Conservation (phyloP, 2,888 invertebrate genomes). For the Beris chalybata region DNA sequence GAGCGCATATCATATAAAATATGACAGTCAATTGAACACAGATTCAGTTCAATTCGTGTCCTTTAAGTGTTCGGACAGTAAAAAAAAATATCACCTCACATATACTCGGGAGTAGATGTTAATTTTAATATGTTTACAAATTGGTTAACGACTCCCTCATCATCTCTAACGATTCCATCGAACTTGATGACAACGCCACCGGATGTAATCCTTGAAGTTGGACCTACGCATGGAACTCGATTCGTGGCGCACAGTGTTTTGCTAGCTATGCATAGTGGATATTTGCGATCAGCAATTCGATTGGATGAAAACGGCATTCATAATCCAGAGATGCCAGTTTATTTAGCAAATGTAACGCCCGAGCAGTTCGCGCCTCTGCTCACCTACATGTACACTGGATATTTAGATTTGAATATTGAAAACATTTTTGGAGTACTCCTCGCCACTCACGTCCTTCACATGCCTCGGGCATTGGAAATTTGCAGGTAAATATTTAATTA, state of each 20-base stretch:
- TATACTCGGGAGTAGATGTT: background rate
- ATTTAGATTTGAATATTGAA: conserved; percentile 67
- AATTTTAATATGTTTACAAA: conserved; percentile 53
- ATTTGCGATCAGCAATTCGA: conserved; percentile 67
- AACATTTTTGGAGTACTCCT: conserved; percentile 73
- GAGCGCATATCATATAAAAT: conserved; percentile 49
- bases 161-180: conserved; percentile 30
- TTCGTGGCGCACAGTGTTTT: conserved; percentile 70
- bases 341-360: conserved; percentile 61
- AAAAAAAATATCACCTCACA: background rate
- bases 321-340: conserved; percentile 49
- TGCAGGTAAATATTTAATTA: conserved; percentile 55
- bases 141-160: conserved; percentile 52
- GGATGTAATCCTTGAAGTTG: conserved; percentile 67
- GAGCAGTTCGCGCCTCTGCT: conserved; percentile 69
- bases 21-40: conserved; percentile 47
- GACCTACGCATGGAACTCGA: conserved; percentile 63
- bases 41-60: conserved; percentile 54
- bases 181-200: conserved; percentile 56
- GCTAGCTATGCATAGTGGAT: conserved; percentile 70
- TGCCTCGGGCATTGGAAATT: conserved; percentile 71
- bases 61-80: conserved; percentile 43
- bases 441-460: conserved; percentile 72
- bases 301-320: conserved; percentile 47
- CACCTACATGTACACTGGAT: conserved; percentile 76